These are phyloP conservation scores for Poecilia velifera DNA, from an alignment of 2,797 vertebrate species.

Conservation along the genomic window DNA sequence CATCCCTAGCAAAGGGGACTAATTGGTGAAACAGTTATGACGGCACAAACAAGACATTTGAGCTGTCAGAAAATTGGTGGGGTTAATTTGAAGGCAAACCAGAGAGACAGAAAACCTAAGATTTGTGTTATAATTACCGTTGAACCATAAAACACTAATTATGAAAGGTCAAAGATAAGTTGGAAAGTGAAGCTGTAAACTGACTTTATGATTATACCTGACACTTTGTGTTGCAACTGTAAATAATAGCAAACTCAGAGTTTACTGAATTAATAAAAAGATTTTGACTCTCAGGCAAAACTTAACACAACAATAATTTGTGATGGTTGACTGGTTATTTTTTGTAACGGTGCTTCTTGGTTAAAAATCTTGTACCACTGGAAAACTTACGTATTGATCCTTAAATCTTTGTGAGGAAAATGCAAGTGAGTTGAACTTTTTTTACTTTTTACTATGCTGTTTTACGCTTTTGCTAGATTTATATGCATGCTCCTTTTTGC, in stretches of 20 bases:
- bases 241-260: not conserved
- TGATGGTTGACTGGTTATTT: not conserved
- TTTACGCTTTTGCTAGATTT: not conserved
- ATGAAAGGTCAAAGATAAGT: not conserved
- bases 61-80: not conserved
- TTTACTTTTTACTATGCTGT: not conserved
- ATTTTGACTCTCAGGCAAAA: not conserved
- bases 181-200: not conserved
- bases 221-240: constrained; percentile 2
- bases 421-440: not conserved
- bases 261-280: not conserved
- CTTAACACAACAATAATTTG: not conserved
- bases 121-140: not conserved
- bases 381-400: not conserved
- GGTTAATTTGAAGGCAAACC: constrained; percentile 11
- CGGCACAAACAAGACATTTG: not conserved
- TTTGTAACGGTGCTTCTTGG: not conserved
- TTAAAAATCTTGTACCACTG: not conserved
- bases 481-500: not conserved
- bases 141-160: constrained; percentile 3
- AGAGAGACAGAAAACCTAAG: not conserved
- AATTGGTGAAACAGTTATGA: not conserved
- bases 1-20: not conserved
- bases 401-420: not conserved
- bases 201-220: not conserved